These are phyloP conservation scores for Cirrhinus molitorella DNA, from an alignment of 2,797 vertebrate species.

Conservation along the genomic window DNA sequence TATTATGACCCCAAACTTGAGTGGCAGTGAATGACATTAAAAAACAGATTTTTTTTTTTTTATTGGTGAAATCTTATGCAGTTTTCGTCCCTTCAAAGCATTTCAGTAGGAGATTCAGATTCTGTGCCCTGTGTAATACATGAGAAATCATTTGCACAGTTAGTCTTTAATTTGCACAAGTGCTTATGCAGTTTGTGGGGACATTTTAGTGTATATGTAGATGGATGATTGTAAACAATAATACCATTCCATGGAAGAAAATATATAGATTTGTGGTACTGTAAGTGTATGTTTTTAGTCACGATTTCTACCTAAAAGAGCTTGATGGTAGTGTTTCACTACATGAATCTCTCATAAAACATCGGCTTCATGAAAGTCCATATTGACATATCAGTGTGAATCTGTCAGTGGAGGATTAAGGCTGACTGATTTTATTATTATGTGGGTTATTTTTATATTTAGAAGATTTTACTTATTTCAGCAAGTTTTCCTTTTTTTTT, in stretches of 20 bases:
- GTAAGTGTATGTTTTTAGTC: neutral
- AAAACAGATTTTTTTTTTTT: neutral
- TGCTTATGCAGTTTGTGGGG: neutral
- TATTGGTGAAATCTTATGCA: neutral
- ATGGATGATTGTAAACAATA: slow-evolving; percentile 8
- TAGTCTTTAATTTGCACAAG: slow-evolving; percentile 6
- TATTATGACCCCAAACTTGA: neutral
- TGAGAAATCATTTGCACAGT: slow-evolving; percentile 3
- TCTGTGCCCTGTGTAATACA: neutral
- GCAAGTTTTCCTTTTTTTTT: neutral
- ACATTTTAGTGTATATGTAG: neutral
- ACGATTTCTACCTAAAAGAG: neutral
- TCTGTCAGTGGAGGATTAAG: neutral
- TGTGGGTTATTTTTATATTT: slow-evolving; percentile 33
- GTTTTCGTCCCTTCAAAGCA: neutral
- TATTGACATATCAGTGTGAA: neutral
- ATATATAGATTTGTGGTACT: neutral
- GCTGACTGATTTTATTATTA: neutral
- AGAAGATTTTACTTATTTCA: neutral
- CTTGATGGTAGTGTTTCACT: neutral
- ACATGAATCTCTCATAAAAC: neutral
- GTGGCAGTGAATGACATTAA: neutral
- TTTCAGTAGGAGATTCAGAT: neutral
- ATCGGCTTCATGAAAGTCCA: neutral
- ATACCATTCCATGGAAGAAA: neutral